Evolutionary conservation across 2,888 invertebrate genomes (phyloP), one percentile per base, ranked within the genome.

Genomic region (Erynnis tages): DNA sequence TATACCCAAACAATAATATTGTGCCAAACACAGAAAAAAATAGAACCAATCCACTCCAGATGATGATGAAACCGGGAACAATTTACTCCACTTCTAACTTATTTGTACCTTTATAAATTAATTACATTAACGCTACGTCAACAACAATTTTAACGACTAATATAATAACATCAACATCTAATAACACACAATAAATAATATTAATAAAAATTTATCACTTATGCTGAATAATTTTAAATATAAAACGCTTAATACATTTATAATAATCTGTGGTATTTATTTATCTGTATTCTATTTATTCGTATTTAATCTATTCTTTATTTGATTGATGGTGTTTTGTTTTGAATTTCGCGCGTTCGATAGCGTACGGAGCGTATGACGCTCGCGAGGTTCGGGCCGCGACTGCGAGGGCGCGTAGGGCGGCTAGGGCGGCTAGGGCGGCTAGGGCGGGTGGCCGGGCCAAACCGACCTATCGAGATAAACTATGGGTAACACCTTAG

Each of bases 381-480:
- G 21, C 44, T 13, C 10, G n/a, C 23, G 23, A 23, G n/a, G 32
- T 23, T 21, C 44, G n/a, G 44, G 19, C 5, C 14, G 44, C 4
- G 17, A 45, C 44, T 45, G 32, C 17, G 35, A 21, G 21, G 19
- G 21, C 37, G 4, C 10, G n/a, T 16, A 8, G 21, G 13, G n/a
- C 21, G 32, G 29, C 27, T 43, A 43, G 30, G 41, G 41, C 41
- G 60, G 59, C 6, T 10, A 8, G 21, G 13, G n/a, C 21, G 32
- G 29, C 27, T 43, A 43, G 30, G 41, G 41, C 41, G 60, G 59
- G 58, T 34, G 43, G 45, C 53, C 11, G 27, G 11, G 16, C 46
- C 53, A 38, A 35, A 13, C 5, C 19, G 19, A 19, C 8, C 32
- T 19, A 44, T 19, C 44, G 30, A 30, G 44, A 45, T 23, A 7